A percentile compares a stretch with the other conserved stretches of the same genome.
These are phyloP conservation scores for Hermatobates lingyangjiaoensis DNA, from an alignment of 1,140 invertebrate species.

Conservation along the genomic window DNA sequence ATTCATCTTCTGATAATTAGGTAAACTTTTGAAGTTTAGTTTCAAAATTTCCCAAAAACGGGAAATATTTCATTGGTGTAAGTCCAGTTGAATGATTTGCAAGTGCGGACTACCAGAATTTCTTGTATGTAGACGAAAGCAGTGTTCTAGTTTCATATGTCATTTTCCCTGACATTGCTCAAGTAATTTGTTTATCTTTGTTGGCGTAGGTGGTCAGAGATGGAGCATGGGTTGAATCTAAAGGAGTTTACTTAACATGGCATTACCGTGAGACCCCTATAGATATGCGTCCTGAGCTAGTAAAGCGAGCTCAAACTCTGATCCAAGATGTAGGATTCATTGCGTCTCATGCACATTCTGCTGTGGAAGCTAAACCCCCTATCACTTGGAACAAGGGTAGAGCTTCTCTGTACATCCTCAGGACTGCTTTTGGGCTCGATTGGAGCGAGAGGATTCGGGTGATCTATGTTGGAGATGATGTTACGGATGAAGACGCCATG, in stretches of 20 bases:
- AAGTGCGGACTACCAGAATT: too few relatives aligned
- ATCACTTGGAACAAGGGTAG: conserved; percentile 82
- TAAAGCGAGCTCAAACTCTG: conserved; percentile 43
- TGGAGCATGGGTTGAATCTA: conserved; percentile 83
- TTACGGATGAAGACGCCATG: conserved; percentile 82
- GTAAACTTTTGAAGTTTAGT: too few relatives aligned
- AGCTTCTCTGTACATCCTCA: conserved; percentile 72
- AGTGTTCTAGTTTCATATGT: too few relatives aligned
- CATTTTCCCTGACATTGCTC: too few relatives aligned
- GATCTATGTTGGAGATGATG: conserved; percentile 77
- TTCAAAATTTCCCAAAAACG: too few relatives aligned
- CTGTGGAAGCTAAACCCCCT: conserved; percentile 69
- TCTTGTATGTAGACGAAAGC: too few relatives aligned
- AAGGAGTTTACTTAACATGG: conserved; percentile 69
- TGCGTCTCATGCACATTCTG: conserved; percentile 57
- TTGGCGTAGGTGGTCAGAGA: conserved; percentile 58
- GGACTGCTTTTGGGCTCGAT: conserved; percentile 73
- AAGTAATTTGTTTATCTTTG: too few relatives aligned
- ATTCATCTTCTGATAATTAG: too few relatives aligned
- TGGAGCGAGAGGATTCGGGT: conserved; percentile 80
- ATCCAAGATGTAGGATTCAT: conserved; percentile 58
- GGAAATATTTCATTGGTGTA: too few relatives aligned
- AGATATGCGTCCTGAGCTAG: conserved; percentile 38
- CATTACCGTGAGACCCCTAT: conserved; percentile 68
- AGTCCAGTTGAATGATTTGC: too few relatives aligned